Percentiles rank a stretch among this genome's conserved stretches.
Conservation (phyloP, 30 jellyfish, hydroid and myxozoan genomes). For the Chrysaora quinquecirrha region DNA sequence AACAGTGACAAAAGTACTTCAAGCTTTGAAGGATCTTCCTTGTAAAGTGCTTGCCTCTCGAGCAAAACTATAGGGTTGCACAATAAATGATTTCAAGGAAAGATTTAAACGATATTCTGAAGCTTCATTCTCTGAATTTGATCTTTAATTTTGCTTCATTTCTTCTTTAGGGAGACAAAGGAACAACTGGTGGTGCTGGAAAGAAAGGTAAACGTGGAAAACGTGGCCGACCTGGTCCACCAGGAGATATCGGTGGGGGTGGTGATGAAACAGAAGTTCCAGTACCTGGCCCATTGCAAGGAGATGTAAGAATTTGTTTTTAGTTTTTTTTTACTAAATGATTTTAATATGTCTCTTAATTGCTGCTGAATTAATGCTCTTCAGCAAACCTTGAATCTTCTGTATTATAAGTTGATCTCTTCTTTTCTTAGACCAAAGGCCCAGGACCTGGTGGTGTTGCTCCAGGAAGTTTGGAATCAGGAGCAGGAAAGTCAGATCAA, state of each 20-base stretch:
- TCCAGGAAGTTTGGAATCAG: background rate
- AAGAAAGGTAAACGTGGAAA: constrained; percentile 44
- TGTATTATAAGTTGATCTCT: no score
- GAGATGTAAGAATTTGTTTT: no score
- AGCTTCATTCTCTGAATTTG: no score
- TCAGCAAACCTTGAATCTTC: background rate
- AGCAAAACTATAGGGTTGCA: no score
- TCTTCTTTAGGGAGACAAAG: constrained; percentile 39
- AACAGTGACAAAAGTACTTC: no score
- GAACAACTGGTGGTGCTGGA: constrained; percentile 26
- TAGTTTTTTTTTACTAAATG: no score
- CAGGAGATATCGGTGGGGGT: constrained; percentile 30
- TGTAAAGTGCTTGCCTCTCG: no score
- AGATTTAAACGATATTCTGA: no score
- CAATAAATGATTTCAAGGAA: no score
- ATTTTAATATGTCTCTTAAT: no score
- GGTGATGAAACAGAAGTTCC: background rate
- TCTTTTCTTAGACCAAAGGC: constrained; percentile 34
- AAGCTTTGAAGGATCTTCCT: no score
- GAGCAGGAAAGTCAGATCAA: constrained; percentile 8
- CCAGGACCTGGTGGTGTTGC: constrained; percentile 71
- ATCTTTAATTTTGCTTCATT: background rate
- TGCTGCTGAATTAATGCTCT: no score
- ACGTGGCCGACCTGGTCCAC: constrained; percentile 68
- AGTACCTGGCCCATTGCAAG: constrained; percentile 37